These are phyloP conservation scores for Hermodice carunculata DNA, from an alignment of 2,888 invertebrate species.

Conservation along the genomic window DNA sequence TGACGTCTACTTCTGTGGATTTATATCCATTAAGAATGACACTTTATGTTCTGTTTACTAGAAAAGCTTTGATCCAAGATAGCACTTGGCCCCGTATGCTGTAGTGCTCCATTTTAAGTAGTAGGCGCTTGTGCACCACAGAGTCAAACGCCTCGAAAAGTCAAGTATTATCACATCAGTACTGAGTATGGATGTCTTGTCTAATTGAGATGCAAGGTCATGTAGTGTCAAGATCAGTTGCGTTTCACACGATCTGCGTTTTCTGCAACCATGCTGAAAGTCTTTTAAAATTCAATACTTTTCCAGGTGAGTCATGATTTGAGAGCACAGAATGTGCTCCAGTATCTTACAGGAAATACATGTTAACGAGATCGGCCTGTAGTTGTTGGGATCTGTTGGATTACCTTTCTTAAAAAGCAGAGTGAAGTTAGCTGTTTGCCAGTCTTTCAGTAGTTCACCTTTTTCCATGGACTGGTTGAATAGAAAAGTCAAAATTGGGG, in stretches of 20 bases:
- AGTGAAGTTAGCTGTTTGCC: constrained; percentile 29
- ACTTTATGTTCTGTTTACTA: no score
- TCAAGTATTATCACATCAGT: neutral
- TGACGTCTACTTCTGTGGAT: no score
- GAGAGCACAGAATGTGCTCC: constrained; percentile 35
- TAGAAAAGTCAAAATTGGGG: constrained; percentile 24
- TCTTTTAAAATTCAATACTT: constrained; percentile 29
- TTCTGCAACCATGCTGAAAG: constrained; percentile 36
- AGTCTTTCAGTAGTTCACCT: constrained; percentile 25
- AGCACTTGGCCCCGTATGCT: neutral
- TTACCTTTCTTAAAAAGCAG: constrained; percentile 38
- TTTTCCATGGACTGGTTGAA: constrained; percentile 22
- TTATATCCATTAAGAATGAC: no score
- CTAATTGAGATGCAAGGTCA: neutral
- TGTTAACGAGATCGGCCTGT: constrained; percentile 37
- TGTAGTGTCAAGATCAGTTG: constrained; percentile 21
- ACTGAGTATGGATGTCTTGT: neutral
- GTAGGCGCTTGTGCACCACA: no score
- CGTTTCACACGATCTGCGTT: constrained; percentile 34
- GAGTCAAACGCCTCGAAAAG: no score
- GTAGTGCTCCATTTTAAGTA: neutral
- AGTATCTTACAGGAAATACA: constrained; percentile 32
- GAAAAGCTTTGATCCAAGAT: neutral
- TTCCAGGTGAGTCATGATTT: constrained; percentile 25
- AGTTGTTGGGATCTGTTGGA: constrained; percentile 26